Base-by-base conservation (phyloP, 2,113 vertebrate species). In the Scomber japonicus region DNA sequence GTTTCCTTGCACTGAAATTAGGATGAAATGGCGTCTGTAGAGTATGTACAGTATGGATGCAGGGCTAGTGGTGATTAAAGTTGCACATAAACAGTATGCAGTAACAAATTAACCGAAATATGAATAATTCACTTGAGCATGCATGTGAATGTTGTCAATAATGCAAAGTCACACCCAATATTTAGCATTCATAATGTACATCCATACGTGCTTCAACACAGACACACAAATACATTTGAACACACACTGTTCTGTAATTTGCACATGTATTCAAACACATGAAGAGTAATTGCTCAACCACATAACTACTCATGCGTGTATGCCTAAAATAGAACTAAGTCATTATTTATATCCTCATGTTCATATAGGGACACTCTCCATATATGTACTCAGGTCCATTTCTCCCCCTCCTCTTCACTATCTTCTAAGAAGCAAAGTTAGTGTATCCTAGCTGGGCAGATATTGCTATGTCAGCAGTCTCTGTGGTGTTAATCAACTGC, bases 401-500 rank as follows among this genome's bases (percentile, higher is more conserved):
- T 48, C 19, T n/a, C 5, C 24, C 27, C 35, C 21, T 31, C 35
- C 27, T 31, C 21, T 31, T 44, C 54, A 49, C 50, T n/a, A 5
- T 44, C 17, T 31, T 19, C 40, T n/a, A 49, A 19, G 31, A 31
- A 55, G n/a, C 51, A 44, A n/a, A 57, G 30, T 50, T 24, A 48
- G 30, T 16, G 50, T 16, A 35, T 67, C 60, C 57, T 11, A 44
- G 24, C 50, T 7, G 15, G 50, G 16, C 70, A 64, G 44, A 69
- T 83, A 24, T 74, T 68, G 82, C 78, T 17, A 1, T 21, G 30
- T 85, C 57, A 77, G 82, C 73, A 11, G 19, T 71, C 67, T 57
- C 14, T 35, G 30, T 21, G 21, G 49, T 40, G n/a, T 13, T 78
- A 44, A 27, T 75, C 11, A 35, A 56, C 56, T 55, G 48, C 76